phyloP scores from a whole-genome alignment of 2,888 invertebrate species.

The Tachina fera region DNA sequence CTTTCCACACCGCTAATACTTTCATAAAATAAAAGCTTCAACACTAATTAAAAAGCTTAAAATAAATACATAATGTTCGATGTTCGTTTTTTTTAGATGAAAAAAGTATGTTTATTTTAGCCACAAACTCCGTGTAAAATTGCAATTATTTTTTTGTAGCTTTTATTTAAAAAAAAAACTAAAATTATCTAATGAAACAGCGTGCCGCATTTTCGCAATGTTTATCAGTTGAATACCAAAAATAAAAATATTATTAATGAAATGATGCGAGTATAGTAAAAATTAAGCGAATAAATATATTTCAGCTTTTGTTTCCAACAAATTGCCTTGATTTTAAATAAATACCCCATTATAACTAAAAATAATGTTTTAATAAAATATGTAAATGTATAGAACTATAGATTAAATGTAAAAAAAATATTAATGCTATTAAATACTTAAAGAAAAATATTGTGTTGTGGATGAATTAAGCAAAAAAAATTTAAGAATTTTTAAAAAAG shows the following conservation, averaged over 20 bases:
- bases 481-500: too few species aligned
- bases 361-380: too few species aligned
- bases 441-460: too few species aligned
- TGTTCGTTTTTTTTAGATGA: slow-evolving; percentile 33
- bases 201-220: slow-evolving; percentile 47
- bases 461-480: too few species aligned
- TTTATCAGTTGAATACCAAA: slow-evolving; percentile 27
- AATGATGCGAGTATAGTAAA: not conserved
- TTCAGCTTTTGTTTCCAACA: not conserved
- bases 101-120: slow-evolving; percentile 60
- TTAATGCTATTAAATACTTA: too few species aligned
- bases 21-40: slow-evolving; percentile 43
- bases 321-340: too few species aligned
- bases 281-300: not conserved
- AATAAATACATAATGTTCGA: slow-evolving; percentile 25
- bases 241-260: slow-evolving; percentile 12
- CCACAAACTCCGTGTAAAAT: slow-evolving; percentile 80
- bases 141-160: not conserved
- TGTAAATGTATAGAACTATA: too few species aligned
- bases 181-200: slow-evolving; percentile 54
- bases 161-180: slow-evolving; percentile 59
- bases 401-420: too few species aligned
- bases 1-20: slow-evolving; percentile 47
- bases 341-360: too few species aligned
- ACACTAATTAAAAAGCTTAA: slow-evolving; percentile 40